A percentile compares a stretch with the other conserved stretches of the same genome.
phyloP scores from a whole-genome alignment of 1,140 invertebrate species.

The Sinella curviseta region DNA sequence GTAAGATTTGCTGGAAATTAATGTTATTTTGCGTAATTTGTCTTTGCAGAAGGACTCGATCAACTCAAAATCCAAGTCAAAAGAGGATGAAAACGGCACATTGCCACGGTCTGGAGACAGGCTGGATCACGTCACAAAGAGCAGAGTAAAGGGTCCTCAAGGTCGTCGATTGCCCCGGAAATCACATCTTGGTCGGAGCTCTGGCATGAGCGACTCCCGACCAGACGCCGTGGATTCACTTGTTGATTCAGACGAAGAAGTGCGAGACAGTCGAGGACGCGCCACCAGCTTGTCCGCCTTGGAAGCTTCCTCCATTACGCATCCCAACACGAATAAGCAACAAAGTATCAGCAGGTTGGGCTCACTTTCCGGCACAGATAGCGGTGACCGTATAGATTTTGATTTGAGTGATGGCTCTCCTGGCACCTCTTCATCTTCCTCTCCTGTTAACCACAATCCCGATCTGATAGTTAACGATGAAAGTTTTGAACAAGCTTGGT shows the following conservation, averaged over 20 bases:
- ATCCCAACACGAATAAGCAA: conserved; percentile 25
- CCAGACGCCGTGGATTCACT: conserved; percentile 17
- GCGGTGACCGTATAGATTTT: neutral
- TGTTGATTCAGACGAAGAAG: conserved; percentile 16
- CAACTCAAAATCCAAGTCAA: conserved; percentile 26
- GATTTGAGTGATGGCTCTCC: conserved; percentile 14
- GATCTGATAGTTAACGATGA: neutral
- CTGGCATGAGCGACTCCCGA: neutral
- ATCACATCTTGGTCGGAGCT: conserved; percentile 3
- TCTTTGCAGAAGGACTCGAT: conserved; percentile 28
- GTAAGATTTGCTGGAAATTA: neutral
- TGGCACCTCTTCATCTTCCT: conserved; percentile 1
- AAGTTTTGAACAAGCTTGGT: conserved; percentile 43
- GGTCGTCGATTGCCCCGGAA: conserved; percentile 51
- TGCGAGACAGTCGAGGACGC: conserved; percentile 33
- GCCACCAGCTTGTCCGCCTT: conserved; percentile 42
- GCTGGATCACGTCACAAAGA: conserved; percentile 47
- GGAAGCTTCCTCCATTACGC: conserved; percentile 35
- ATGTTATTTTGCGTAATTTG: neutral
- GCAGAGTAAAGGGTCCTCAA: conserved; percentile 50
- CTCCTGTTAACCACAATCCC: conserved; percentile 6
- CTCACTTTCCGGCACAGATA: neutral
- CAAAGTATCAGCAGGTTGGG: conserved; percentile 32
- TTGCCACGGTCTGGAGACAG: conserved; percentile 35
- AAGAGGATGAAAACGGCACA: conserved; percentile 33